phyloP scores from a whole-genome alignment of 2,888 invertebrate genomes.

The Glaucopsyche alexis region DNA sequence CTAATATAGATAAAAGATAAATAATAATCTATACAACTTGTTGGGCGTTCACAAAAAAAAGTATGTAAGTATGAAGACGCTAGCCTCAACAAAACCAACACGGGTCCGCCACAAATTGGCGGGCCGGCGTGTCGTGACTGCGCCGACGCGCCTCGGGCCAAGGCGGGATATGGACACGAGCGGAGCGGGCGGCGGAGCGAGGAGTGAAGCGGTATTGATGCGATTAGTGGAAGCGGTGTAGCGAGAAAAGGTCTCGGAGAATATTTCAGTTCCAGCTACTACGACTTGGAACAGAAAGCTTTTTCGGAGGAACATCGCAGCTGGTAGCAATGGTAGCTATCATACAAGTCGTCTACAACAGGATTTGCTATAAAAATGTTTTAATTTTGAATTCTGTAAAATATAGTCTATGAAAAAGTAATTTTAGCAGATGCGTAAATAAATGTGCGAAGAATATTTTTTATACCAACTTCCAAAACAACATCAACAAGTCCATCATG shows the following conservation, averaged over 20 bases:
- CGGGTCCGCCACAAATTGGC: constrained; percentile 77
- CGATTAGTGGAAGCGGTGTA: constrained; percentile 2
- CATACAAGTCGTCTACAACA: too few relatives aligned
- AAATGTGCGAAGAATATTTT: too few relatives aligned
- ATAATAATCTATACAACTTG: constrained; percentile 11
- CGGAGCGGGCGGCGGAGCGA: constrained; percentile 38
- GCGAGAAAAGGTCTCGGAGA: background rate
- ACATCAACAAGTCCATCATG: too few relatives aligned
- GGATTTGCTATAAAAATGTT: too few relatives aligned
- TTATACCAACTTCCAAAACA: too few relatives aligned
- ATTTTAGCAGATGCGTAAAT: too few relatives aligned
- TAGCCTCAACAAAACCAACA: constrained; percentile 76
- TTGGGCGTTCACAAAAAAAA: constrained; percentile 18
- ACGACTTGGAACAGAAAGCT: too few relatives aligned
- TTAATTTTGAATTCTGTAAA: too few relatives aligned
- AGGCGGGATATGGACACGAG: constrained; percentile 46
- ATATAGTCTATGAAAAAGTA: too few relatives aligned
- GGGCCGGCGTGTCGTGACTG: constrained; percentile 73
- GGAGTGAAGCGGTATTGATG: constrained; percentile 48
- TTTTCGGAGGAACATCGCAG: too few relatives aligned
- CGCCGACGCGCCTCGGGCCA: constrained; percentile 64
- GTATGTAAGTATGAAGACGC: background rate
- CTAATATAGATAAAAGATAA: constrained; percentile 14
- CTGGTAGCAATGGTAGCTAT: too few relatives aligned
- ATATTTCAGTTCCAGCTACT: background rate